Conservation (phyloP, 2,888 invertebrate genomes). For the Rhagophthalmus giganteus region DNA sequence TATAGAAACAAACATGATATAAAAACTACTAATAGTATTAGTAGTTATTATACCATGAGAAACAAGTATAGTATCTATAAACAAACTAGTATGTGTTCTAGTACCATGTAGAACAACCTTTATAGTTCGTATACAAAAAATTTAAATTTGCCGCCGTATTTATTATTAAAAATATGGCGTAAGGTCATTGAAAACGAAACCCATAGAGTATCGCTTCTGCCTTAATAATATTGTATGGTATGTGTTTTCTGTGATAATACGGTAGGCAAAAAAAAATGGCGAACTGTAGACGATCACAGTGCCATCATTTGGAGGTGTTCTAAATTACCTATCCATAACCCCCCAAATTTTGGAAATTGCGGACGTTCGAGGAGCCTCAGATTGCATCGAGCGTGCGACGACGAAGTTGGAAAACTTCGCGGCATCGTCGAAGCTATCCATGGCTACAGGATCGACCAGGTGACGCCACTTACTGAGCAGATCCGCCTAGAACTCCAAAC, state of each 20-base stretch:
- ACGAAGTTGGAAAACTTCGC: slow-evolving; percentile 53
- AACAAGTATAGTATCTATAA: too few species aligned
- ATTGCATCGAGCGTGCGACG: slow-evolving; percentile 60
- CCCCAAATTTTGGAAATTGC: slow-evolving; percentile 66
- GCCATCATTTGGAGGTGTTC: slow-evolving; percentile 63
- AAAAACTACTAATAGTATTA: too few species aligned
- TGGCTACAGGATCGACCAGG: slow-evolving; percentile 65
- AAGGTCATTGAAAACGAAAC: too few species aligned
- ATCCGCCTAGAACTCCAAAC: slow-evolving; percentile 59
- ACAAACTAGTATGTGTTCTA: background rate
- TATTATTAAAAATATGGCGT: too few species aligned
- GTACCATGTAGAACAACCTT: background rate
- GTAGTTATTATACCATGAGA: too few species aligned
- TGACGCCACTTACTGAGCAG: slow-evolving; percentile 68
- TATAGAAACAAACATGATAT: too few species aligned
- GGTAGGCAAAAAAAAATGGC: slow-evolving; percentile 63
- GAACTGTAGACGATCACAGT: slow-evolving; percentile 57
- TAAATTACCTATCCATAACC: slow-evolving; percentile 62
- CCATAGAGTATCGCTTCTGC: too few species aligned
- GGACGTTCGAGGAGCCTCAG: slow-evolving; percentile 66
- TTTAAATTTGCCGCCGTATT: too few species aligned
- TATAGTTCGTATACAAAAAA: background rate
- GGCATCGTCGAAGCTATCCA: slow-evolving; percentile 54
- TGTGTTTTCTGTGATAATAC: too few species aligned
- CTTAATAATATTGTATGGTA: too few species aligned